Evolutionary conservation across 2,888 invertebrate genomes (phyloP).

Genomic region (Hirtodrosophila cameraria): DNA sequence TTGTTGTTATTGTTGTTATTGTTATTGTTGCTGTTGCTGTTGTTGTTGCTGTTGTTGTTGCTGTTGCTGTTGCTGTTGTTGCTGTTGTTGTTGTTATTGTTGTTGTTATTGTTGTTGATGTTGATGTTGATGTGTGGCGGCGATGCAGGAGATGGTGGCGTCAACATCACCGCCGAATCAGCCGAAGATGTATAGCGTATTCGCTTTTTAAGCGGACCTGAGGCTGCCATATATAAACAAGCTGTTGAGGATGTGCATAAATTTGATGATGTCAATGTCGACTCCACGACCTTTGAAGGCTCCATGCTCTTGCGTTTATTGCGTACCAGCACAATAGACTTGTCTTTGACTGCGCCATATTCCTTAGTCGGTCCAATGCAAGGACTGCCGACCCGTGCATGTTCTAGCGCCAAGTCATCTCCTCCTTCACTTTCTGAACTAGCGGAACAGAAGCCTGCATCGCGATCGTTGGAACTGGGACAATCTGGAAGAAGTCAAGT

Average conservation of each 20-base stretch:
- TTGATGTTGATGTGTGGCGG: conserved; percentile 65
- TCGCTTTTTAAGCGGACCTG: conserved; percentile 89
- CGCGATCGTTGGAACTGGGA: conserved; percentile 84
- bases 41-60: conserved; percentile 9
- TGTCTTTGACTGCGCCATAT: conserved; percentile 86
- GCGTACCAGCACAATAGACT: conserved; percentile 85
- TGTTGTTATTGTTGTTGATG: conserved; percentile 3
- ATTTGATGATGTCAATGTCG: conserved; percentile 7
- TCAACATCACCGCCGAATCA: conserved; percentile 75
- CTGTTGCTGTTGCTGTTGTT: conserved; percentile 10
- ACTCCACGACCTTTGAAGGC: conserved; percentile 86
- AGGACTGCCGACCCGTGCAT: conserved; percentile 81
- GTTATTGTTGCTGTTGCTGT: conserved; percentile 3
- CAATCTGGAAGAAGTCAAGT: conserved; percentile 78
- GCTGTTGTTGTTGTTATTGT: conserved; percentile 4
- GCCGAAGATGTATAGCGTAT: conserved; percentile 85
- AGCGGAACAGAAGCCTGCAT: conserved; percentile 90
- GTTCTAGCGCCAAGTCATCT: conserved; percentile 87
- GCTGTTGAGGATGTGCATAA: neutral
- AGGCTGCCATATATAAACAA: conserved; percentile 36
- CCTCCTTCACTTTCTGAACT: conserved; percentile 84
- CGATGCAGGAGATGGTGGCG: conserved; percentile 85
- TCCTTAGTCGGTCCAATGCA: conserved; percentile 88
- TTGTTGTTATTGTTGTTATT: conserved; percentile 6
- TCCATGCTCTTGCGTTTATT: conserved; percentile 89